Percentiles rank a stretch among this genome's conserved stretches.
These are phyloP conservation scores for Hippocampus kuda DNA, from an alignment of 2,797 vertebrate genomes.

Conservation along the genomic window DNA sequence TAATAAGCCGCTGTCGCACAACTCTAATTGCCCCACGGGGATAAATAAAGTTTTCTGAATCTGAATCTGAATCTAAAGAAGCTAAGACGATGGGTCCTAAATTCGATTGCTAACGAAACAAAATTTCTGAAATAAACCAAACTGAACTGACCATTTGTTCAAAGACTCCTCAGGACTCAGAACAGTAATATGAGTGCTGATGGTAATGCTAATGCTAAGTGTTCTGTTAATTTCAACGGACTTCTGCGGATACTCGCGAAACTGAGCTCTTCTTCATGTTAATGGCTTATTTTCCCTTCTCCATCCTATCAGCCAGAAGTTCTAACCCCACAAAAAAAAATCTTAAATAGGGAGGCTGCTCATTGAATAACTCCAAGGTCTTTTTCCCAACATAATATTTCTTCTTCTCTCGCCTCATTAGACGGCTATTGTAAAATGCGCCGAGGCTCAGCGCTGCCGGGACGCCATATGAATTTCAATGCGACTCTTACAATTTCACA, in stretches of 20 bases:
- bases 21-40: too few species aligned
- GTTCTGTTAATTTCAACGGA: not conserved
- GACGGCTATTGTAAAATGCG: slow-evolving; percentile 47
- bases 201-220: not conserved
- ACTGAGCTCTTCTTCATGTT: not conserved
- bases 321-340: slow-evolving; percentile 12
- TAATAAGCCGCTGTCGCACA: too few species aligned
- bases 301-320: slow-evolving; percentile 24
- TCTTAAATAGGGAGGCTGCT: slow-evolving; percentile 28
- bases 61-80: too few species aligned
- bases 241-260: not conserved
- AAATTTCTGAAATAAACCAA: not conserved
- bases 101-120: not conserved
- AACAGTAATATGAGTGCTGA: not conserved
- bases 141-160: not conserved
- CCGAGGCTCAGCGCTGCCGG: slow-evolving; percentile 33
- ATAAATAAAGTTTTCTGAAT: too few species aligned
- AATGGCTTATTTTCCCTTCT: slow-evolving; percentile 3
- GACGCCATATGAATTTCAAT: slow-evolving; percentile 55
- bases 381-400: slow-evolving; percentile 40
- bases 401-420: slow-evolving; percentile 49
- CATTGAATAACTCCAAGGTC: slow-evolving; percentile 34
- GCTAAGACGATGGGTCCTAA: too few species aligned
- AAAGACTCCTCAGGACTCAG: not conserved
- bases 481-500: not conserved